Evolutionary conservation across 2,797 vertebrate genomes (phyloP).

Genomic region (Apogon hyalosoma): DNA sequence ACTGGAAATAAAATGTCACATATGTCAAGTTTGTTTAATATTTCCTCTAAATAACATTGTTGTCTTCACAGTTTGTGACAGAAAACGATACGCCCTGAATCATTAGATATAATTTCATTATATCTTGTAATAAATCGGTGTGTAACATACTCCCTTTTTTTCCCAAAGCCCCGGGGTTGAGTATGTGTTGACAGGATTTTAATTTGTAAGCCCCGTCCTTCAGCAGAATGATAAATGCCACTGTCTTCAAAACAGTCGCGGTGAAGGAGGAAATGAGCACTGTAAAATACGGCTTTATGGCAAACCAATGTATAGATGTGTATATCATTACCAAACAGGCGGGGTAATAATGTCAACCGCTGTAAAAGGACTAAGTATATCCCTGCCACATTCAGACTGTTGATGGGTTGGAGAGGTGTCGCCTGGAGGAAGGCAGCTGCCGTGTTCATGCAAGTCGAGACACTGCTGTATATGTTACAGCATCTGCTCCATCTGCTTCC

Average conservation of each 20-base stretch:
- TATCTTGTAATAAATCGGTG: neutral
- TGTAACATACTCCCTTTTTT: neutral
- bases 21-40: no score
- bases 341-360: conserved; percentile 15
- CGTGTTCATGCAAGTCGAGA: conserved; percentile 66
- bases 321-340: conserved; percentile 29
- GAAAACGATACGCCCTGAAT: neutral
- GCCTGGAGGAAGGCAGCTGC: conserved; percentile 78
- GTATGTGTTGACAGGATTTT: conserved; percentile 18
- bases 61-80: neutral
- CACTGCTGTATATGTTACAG: conserved; percentile 52
- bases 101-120: neutral
- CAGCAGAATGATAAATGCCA: conserved; percentile 24
- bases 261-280: conserved; percentile 29
- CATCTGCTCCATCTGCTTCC: conserved; percentile 51
- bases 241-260: neutral
- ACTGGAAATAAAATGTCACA: no score
- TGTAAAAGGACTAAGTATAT: conserved; percentile 14
- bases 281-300: conserved; percentile 15
- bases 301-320: conserved; percentile 13
- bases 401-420: conserved; percentile 22
- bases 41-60: neutral
- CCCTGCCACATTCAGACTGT: neutral
- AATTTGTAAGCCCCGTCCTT: conserved; percentile 9
- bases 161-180: neutral